These are phyloP conservation scores for Polypterus bichir DNA, from an alignment of 2,113 vertebrate species.

Conservation along the genomic window DNA sequence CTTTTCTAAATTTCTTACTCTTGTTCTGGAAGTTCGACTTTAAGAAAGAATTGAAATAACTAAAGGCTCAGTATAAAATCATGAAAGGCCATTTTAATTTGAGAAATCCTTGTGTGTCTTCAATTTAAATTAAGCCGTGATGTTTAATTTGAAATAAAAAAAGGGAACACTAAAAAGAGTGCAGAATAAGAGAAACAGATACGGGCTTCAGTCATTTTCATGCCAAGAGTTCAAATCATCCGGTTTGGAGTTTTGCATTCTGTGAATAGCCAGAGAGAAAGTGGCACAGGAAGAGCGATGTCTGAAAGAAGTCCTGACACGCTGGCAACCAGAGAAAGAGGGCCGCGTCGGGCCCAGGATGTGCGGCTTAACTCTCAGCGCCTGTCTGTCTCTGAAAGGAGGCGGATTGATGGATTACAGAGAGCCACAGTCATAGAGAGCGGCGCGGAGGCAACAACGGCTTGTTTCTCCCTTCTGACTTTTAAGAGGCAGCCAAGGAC, in stretches of 20 bases:
- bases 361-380: conserved; percentile 49
- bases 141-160: conserved; percentile 31
- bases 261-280: conserved; percentile 72
- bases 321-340: conserved; percentile 54
- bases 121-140: too few species aligned
- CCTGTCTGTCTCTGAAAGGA: conserved; percentile 41
- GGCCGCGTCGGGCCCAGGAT: conserved; percentile 40
- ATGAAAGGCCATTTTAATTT: too few species aligned
- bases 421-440: conserved; percentile 50
- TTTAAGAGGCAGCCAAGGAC: conserved; percentile 41
- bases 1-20: too few species aligned
- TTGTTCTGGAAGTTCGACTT: too few species aligned
- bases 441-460: conserved; percentile 24
- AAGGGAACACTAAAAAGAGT: conserved; percentile 41
- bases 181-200: conserved; percentile 48
- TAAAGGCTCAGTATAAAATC: too few species aligned
- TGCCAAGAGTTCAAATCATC: conserved; percentile 60
- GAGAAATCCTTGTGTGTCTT: too few species aligned
- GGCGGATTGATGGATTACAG: conserved; percentile 57
- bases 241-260: conserved; percentile 60
- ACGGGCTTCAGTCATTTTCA: conserved; percentile 75
- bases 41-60: too few species aligned
- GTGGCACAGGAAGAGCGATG: conserved; percentile 70
- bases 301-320: conserved; percentile 69
- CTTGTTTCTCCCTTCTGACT: conserved; percentile 11